Percentiles rank a stretch among this genome's conserved stretches.
phyloP scores from a whole-genome alignment of 1,140 invertebrate species.

The Nebria ingens region DNA sequence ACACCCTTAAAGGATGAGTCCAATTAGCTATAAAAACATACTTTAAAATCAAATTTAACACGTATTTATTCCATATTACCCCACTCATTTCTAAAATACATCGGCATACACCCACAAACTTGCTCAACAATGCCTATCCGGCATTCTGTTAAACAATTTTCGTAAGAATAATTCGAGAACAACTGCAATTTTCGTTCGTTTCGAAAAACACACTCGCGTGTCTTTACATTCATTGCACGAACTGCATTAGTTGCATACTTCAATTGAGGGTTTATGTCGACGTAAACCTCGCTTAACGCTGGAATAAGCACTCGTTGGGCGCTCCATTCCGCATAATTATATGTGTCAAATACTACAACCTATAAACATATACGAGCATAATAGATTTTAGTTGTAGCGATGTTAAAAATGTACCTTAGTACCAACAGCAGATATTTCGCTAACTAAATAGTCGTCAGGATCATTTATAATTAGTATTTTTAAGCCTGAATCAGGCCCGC shows the following conservation, averaged over 20 bases:
- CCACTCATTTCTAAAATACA: conserved; percentile 1
- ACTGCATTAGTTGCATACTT: background rate
- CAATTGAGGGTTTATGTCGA: background rate
- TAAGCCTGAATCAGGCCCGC: background rate
- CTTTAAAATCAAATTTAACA: background rate
- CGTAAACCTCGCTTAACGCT: background rate
- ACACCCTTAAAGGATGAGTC: background rate
- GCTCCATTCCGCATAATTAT: background rate
- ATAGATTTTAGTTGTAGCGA: no score
- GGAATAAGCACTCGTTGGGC: background rate
- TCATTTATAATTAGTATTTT: background rate
- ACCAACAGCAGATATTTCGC: background rate
- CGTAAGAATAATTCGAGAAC: background rate
- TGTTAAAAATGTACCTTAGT: background rate
- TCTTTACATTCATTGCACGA: background rate
- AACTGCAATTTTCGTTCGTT: background rate
- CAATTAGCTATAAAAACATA: background rate
- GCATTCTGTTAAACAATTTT: background rate
- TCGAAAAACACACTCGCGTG: background rate
- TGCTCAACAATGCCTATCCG: background rate
- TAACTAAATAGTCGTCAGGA: background rate
- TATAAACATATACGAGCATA: background rate
- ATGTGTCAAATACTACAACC: background rate
- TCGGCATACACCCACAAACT: background rate
- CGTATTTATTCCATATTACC: background rate